Conservation (phyloP, 2,888 invertebrate genomes). For the Gisinianus flammeolus region DNA sequence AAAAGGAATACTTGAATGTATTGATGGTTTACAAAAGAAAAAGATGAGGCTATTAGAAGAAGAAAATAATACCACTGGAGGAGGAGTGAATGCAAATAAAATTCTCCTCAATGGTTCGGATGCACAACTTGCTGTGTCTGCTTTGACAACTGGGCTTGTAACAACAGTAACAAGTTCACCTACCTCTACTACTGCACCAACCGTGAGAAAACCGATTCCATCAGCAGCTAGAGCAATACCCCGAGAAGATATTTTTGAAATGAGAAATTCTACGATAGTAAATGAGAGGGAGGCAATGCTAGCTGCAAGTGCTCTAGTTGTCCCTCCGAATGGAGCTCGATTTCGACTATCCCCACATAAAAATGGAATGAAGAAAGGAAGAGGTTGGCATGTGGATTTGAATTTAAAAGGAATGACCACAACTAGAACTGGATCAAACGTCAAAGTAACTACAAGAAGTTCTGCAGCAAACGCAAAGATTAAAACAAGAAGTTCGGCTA, state of each 20-base stretch:
- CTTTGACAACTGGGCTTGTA: neutral
- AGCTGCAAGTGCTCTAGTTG: slow-evolving; percentile 56
- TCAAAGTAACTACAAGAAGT: slow-evolving; percentile 47
- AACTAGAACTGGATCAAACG: neutral
- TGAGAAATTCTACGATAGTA: slow-evolving; percentile 45
- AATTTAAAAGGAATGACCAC: neutral
- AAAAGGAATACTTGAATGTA: slow-evolving; percentile 54
- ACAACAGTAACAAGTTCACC: neutral
- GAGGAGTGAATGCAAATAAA: slow-evolving; percentile 21
- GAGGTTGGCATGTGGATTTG: slow-evolving; percentile 25
- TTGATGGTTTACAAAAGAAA: slow-evolving; percentile 55
- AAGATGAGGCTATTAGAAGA: slow-evolving; percentile 51
- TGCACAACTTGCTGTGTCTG: slow-evolving; percentile 1
- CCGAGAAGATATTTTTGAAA: slow-evolving; percentile 33
- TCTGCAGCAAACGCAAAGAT: slow-evolving; percentile 54
- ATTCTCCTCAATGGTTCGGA: slow-evolving; percentile 19
- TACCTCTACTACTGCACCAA: neutral
- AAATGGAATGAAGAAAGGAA: slow-evolving; percentile 47
- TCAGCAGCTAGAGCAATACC: slow-evolving; percentile 32
- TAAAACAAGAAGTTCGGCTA: slow-evolving; percentile 46
- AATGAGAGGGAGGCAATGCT: slow-evolving; percentile 55
- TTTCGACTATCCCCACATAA: slow-evolving; percentile 39
- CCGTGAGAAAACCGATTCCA: slow-evolving; percentile 10
- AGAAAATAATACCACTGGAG: slow-evolving; percentile 27
- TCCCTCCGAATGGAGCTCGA: slow-evolving; percentile 39